Conservation (phyloP, 2,113 vertebrate genomes). For the Grus americana region DNA sequence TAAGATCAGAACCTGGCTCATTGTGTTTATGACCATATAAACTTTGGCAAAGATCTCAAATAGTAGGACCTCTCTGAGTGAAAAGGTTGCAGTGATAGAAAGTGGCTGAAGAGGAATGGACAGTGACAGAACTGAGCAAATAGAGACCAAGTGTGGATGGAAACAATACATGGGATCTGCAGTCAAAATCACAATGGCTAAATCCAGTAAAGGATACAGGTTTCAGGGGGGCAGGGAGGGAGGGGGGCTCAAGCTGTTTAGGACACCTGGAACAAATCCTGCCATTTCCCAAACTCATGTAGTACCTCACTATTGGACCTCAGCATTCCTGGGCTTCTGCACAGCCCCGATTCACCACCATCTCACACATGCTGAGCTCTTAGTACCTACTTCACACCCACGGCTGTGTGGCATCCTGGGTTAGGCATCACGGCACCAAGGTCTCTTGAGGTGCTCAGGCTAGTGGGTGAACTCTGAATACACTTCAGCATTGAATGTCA, state of each 20-base stretch:
- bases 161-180: not conserved
- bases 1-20: not conserved
- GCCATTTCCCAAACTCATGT: not conserved
- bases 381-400: not conserved
- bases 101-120: not conserved
- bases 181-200: not conserved
- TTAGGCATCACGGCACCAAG: not conserved
- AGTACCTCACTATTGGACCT: not conserved
- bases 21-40: not conserved
- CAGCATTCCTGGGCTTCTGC: not conserved
- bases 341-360: not conserved
- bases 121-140: not conserved
- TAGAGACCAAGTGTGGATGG: not conserved
- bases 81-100: not conserved
- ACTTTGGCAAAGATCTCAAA: not conserved
- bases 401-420: not conserved
- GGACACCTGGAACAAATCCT: not conserved
- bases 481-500: not conserved
- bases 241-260: not conserved
- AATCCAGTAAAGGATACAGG: not conserved
- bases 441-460: not conserved
- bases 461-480: not conserved
- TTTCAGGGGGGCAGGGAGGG: accelerated
- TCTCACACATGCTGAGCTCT: not conserved
- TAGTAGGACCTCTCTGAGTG: not conserved